Evolutionary conservation across 2,888 invertebrate genomes (phyloP).

Genomic region (Neoaliturus tenellus): DNA sequence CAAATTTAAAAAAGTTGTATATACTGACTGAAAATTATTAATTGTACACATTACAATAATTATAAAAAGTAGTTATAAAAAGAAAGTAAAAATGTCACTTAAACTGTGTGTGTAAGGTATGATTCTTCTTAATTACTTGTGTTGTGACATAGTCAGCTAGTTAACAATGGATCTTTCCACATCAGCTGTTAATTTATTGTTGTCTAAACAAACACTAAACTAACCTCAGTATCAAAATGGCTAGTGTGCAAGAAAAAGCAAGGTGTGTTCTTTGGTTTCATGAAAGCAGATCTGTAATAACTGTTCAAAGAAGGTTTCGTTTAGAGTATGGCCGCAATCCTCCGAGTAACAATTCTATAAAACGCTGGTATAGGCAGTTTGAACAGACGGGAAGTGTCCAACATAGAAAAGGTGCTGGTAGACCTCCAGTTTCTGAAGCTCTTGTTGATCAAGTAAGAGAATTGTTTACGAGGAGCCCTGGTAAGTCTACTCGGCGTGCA

Average conservation of each 20-base stretch:
- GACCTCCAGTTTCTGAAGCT: conserved; percentile 35
- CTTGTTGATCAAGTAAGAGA: conserved; percentile 32
- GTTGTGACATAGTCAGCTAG: conserved; percentile 8
- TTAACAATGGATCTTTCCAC: conserved; percentile 18
- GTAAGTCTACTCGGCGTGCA: conserved; percentile 22
- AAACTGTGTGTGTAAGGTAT: conserved; percentile 30
- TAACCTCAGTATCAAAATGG: background rate
- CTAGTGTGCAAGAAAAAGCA: background rate
- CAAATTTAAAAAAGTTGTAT: conserved; percentile 8
- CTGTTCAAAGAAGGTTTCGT: conserved; percentile 45
- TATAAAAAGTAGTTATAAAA: background rate
- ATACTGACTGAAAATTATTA: conserved; percentile 10
- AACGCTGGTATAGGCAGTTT: conserved; percentile 14
- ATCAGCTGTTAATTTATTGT: background rate
- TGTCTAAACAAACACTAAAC: background rate
- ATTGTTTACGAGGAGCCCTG: conserved; percentile 39
- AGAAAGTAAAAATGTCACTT: background rate
- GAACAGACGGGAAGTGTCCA: conserved; percentile 37
- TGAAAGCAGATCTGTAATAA: conserved; percentile 39
- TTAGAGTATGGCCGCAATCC: conserved; percentile 38
- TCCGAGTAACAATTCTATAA: conserved; percentile 28
- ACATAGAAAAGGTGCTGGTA: conserved; percentile 41
- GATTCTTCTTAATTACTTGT: background rate
- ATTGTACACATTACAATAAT: conserved; percentile 24
- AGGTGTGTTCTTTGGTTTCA: conserved; percentile 42